Evolutionary conservation across 2,797 vertebrate genomes (phyloP).

Genomic region (Cyclura pinguis): DNA sequence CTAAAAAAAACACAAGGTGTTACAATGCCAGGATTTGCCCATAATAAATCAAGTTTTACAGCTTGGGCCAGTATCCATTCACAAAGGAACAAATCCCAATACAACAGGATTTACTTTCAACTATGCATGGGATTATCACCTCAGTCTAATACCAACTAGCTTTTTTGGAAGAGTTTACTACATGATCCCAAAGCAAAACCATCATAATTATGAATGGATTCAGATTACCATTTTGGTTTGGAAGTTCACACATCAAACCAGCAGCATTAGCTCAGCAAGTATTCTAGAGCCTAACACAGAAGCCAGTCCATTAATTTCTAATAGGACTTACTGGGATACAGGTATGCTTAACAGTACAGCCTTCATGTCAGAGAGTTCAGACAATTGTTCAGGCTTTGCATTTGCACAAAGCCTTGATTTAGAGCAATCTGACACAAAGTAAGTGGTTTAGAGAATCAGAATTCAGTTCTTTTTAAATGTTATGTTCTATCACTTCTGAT

Average conservation of each 20-base stretch:
- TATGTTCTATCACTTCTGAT: neutral
- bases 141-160: neutral
- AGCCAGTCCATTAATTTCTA: neutral
- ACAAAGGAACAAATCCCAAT: neutral
- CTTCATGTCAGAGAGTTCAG: neutral
- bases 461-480: neutral
- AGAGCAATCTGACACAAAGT: neutral
- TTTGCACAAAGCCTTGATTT: neutral
- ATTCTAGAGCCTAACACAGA: neutral
- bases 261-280: neutral
- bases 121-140: neutral
- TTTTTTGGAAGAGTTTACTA: neutral
- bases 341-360: neutral
- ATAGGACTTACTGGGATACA: neutral
- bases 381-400: neutral
- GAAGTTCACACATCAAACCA: neutral
- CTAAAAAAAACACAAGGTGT: neutral
- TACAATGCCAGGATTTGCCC: too few species aligned
- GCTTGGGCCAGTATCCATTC: neutral
- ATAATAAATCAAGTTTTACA: neutral
- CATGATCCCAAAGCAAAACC: neutral
- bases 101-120: slow-evolving; percentile 6
- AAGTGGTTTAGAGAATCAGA: neutral
- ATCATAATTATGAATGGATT: neutral
- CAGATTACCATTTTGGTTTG: neutral